Base-by-base conservation (phyloP, 2,113 vertebrate genomes). In the Heliornis fulica region DNA sequence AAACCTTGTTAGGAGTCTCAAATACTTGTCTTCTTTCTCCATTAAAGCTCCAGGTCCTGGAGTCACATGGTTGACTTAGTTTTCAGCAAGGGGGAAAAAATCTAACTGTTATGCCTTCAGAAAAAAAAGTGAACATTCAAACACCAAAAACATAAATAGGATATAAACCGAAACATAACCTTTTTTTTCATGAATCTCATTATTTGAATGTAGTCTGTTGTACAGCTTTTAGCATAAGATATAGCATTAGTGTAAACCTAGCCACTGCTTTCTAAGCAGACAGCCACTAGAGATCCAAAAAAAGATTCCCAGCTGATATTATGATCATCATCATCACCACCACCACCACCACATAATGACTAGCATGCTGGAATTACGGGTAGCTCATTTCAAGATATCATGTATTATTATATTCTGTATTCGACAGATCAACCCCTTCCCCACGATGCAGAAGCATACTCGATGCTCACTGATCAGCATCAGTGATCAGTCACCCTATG, bases 321-420 rank as follows among this genome's bases (percentile, higher is more conserved):
- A 78, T 19, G 60, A 80, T 84, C 90, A 91, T 90, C 81, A 94
- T 81, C 95, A 84, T 40, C 74, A 95, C 74, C 95, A 84, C 43
- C 70, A 84, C 43, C 74, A 95, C 74, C 95, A 84, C 43, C 70
- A 95, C 74, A 91, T 79, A 93, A 94, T 89, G 87, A 93, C 66
- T 83, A 82, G 36, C 48, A 71, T 29, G 45, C 48, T 84, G 75
- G 90, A 85, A 90, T 91, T 91, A 34, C 9, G 70, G 61, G 87
- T 87, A 87, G 87, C 77, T 95, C 75, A 83, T 79, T 84, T 82
- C 59, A 79, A 84, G 89, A 83, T 70, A 53, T 64, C 46, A 71
- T 25, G 19, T 53, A 87, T 70, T 87, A 50, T 56, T 23, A 56
- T 28, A 41, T 43, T 84, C 78, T 68, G 43, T 63, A 54, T 66